Conservation (phyloP, 23 tunicate genomes). For the Halocynthia aurantium region DNA sequence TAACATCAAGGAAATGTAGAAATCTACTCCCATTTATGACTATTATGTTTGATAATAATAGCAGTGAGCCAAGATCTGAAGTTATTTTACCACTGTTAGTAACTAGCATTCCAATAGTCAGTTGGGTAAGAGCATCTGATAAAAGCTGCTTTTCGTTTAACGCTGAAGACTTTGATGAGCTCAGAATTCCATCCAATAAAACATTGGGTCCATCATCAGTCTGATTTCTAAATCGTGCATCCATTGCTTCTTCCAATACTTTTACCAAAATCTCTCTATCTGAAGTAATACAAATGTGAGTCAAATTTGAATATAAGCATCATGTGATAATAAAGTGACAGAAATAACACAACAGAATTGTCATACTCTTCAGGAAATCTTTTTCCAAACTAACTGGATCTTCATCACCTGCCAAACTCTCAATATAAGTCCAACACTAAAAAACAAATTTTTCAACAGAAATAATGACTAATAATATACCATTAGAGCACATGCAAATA, state of each 20-base stretch:
- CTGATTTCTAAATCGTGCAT: slow-evolving; percentile 29
- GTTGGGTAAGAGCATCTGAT: slow-evolving; percentile 45
- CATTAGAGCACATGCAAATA: too few relatives aligned
- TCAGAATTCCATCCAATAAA: slow-evolving; percentile 38
- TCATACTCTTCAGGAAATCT: slow-evolving; percentile 15
- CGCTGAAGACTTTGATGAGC: slow-evolving; percentile 17
- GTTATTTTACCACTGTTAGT: slow-evolving; percentile 30
- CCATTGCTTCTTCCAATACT: slow-evolving; percentile 57
- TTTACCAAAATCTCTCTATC: slow-evolving; percentile 21
- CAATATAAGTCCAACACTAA: slow-evolving; percentile 26
- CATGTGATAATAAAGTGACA: neutral
- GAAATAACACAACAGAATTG: neutral
- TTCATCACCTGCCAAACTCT: slow-evolving; percentile 11
- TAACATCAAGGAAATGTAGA: neutral
- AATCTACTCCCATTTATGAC: neutral
- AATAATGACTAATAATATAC: neutral
- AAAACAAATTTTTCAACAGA: neutral
- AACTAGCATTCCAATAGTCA: slow-evolving; percentile 66
- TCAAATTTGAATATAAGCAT: neutral
- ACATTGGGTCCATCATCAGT: neutral
- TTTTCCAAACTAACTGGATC: slow-evolving; percentile 12
- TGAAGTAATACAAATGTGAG: neutral
- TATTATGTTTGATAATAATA: neutral
- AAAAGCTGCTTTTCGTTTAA: slow-evolving; percentile 39
- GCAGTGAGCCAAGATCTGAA: neutral